Conservation (phyloP, 2,113 vertebrate species). For the Apus apus region DNA sequence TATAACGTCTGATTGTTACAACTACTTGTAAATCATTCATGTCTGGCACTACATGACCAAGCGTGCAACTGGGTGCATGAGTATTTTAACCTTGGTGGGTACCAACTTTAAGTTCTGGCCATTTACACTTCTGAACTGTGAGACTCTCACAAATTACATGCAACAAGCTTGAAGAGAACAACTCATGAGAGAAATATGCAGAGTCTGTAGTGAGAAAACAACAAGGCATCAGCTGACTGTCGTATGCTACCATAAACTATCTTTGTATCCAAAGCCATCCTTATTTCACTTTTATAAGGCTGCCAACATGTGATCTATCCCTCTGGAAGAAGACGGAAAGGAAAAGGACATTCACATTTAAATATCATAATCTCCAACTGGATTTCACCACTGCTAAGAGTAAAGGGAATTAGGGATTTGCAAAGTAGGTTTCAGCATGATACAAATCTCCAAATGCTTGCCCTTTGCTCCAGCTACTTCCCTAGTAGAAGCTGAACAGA, state of each 20-base stretch:
- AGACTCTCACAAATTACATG: not conserved
- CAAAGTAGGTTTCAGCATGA: not conserved
- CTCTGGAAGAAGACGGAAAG: not conserved
- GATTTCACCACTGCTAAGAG: not conserved
- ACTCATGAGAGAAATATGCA: not conserved
- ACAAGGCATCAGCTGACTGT: not conserved
- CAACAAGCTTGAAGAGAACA: not conserved
- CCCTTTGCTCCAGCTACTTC: slow-evolving; percentile 50
- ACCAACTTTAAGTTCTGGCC: not conserved
- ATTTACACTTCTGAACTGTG: not conserved
- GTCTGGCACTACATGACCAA: accelerated
- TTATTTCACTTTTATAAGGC: not conserved
- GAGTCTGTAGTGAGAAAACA: not conserved
- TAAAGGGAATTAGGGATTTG: slow-evolving; percentile 27
- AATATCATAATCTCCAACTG: not conserved
- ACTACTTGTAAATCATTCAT: accelerated
- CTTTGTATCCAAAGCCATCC: not conserved
- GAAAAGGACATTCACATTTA: not conserved
- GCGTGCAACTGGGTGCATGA: accelerated
- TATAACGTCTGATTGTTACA: accelerated
- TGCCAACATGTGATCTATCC: not conserved
- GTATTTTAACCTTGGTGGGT: not conserved
- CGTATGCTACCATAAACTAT: not conserved
- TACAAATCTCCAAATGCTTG: slow-evolving; percentile 4
- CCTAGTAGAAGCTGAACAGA: not conserved